Evolutionary conservation across 2,888 invertebrate species (phyloP), one percentile per base, ranked within the genome.

Genomic region (Zygaena filipendulae): DNA sequence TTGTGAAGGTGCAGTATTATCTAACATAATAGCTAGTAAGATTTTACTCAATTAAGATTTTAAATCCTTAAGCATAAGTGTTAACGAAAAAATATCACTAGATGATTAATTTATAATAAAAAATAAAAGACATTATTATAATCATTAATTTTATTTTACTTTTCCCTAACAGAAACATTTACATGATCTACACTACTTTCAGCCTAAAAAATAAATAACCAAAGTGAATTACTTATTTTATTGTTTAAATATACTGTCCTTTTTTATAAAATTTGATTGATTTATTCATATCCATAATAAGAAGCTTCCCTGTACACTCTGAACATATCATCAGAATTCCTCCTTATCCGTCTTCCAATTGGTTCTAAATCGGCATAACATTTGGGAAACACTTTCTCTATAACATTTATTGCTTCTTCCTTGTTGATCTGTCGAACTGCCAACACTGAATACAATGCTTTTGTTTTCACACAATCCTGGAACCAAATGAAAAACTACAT

Each of bases 311-410:
- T 77, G 51, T 87, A 91, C 0, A 92, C 92, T 55, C 84, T 84
- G 3, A 84, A 62, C 81, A 90, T 88, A 49, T 95, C 93, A 1
- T 81, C 67, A 0, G 91, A 91, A 54, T 89, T 90, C 33, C 90
- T 80, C 40, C 88, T 82, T 37, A 91, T 77, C 37, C 91, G 71
- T 41, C 92, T 75, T 0, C 96, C 96, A 25, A 97, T 84, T 0
- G 97, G 97, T 57, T 97, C 97, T 44, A 96, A 75, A 63, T 97
- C 97, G 11, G 85, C 84, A 53, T 97, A 97, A 61, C 97, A 97
- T 58, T 87, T 90, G 0, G 87, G 83, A 66, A 97, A 97, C 1
- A 97, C 96, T 50, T 88, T 84, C 42, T 96, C 90, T 12, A 97
- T 89, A 0, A 90, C 86, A 13, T 83, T 83, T 9, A 83, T 69